These are phyloP conservation scores for Nomada fabriciana DNA, from an alignment of 2,888 invertebrate species.

Conservation along the genomic window DNA sequence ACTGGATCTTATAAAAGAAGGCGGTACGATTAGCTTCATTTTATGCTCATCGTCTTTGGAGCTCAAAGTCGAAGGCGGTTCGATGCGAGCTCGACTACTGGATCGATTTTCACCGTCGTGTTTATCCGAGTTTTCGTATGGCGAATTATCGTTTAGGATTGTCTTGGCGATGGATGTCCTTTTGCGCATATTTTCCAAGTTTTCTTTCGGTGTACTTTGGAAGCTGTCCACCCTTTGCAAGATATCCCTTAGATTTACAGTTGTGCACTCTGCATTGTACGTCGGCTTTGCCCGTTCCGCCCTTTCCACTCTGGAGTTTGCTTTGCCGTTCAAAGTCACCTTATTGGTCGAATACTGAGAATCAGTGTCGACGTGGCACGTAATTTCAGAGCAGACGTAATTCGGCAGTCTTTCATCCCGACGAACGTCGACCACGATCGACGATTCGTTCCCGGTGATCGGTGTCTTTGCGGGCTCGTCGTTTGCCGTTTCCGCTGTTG, in stretches of 20 bases:
- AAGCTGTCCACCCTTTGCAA: constrained; percentile 76
- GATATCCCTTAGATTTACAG: constrained; percentile 81
- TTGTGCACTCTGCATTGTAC: constrained; percentile 65
- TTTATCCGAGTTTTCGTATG: constrained; percentile 60
- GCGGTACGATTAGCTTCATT: constrained; percentile 68
- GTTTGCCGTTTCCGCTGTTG: constrained; percentile 9
- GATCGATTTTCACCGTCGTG: constrained; percentile 55
- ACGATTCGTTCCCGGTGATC: neutral
- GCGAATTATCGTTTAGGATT: constrained; percentile 78
- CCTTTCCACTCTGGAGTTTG: constrained; percentile 15
- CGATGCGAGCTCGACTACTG: constrained; percentile 59
- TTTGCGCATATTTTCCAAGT: constrained; percentile 80
- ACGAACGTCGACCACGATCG: neutral
- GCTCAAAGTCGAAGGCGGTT: constrained; percentile 55
- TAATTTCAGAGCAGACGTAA: constrained; percentile 61
- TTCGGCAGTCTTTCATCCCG: constrained; percentile 70
- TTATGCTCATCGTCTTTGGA: constrained; percentile 65
- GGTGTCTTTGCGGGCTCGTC: constrained; percentile 30
- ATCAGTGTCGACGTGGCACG: constrained; percentile 37
- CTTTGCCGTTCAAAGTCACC: constrained; percentile 35
- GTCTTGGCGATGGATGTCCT: constrained; percentile 80
- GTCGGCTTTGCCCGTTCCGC: constrained; percentile 42
- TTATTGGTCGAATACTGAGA: constrained; percentile 33
- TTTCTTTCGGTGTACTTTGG: constrained; percentile 77
- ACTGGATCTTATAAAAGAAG: constrained; percentile 76